A percentile compares a stretch with the other conserved stretches of the same genome.
Conservation (phyloP, 1,140 invertebrate genomes). For the Drosophila repleta region DNA sequence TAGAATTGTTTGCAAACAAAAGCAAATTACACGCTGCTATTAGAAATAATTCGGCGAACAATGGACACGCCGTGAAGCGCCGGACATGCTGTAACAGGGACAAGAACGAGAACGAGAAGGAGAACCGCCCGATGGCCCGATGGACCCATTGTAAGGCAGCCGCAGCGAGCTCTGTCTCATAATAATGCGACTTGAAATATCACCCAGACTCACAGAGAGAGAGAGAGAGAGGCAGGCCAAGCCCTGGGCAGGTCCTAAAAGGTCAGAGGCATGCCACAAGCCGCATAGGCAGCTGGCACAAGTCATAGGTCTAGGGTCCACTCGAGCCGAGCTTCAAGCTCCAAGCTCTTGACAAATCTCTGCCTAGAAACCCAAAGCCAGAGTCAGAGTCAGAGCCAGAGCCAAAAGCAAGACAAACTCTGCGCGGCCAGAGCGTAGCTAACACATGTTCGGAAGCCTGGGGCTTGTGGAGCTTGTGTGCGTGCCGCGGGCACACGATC, state of each 20-base stretch:
- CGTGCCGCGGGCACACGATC: conserved; percentile 63
- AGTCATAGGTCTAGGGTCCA: conserved; percentile 29
- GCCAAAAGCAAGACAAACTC: conserved; percentile 4
- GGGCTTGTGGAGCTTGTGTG: conserved; percentile 22
- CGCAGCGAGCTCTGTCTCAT: conserved; percentile 19
- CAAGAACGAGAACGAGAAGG: background rate
- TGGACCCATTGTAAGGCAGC: conserved; percentile 22
- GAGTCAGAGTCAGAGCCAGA: conserved; percentile 2
- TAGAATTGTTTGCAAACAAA: conserved; percentile 82
- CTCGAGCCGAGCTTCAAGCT: conserved; percentile 17
- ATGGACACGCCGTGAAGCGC: conserved; percentile 68
- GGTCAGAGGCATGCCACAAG: conserved; percentile 19
- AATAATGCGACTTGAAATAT: conserved; percentile 74
- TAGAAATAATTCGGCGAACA: conserved; percentile 73
- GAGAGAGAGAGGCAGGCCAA: conserved; percentile 1
- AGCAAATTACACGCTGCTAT: conserved; percentile 78
- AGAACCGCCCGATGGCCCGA: conserved; percentile 10
- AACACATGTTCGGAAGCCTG: conserved; percentile 68
- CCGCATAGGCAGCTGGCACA: conserved; percentile 22
- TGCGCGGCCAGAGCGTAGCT: background rate
- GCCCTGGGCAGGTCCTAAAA: conserved; percentile 1
- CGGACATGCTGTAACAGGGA: conserved; percentile 52
- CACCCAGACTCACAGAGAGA: conserved; percentile 38
- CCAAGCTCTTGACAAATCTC: conserved; percentile 70
- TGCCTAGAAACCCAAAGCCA: conserved; percentile 48